Conservation (phyloP, 2,113 vertebrate species). For the Paradoxurus hermaphroditus region DNA sequence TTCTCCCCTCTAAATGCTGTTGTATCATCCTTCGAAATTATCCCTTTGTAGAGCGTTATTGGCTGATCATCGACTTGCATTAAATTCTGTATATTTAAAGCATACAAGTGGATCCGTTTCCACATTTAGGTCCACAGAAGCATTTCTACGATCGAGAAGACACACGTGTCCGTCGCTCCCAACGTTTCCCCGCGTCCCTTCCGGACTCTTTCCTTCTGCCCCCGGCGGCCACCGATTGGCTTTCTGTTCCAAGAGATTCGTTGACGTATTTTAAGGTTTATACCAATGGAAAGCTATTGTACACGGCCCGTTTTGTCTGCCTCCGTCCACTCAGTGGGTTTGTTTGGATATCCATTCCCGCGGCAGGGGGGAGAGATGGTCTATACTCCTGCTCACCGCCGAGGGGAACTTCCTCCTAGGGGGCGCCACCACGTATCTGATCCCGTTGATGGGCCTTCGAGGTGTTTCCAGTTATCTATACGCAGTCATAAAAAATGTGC, state of each 20-base stretch:
- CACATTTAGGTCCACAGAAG: not conserved
- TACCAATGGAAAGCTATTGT: too few species aligned
- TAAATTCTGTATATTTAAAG: not conserved
- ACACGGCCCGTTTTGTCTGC: too few species aligned
- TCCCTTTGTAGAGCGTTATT: not conserved
- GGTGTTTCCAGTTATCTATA: not conserved
- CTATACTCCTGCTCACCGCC: not conserved
- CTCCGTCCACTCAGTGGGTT: not conserved
- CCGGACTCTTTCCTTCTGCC: too few species aligned
- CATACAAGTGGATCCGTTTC: not conserved
- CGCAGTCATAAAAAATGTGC: not conserved
- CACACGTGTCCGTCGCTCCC: rapidly evolving
- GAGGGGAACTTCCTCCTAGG: rapidly evolving
- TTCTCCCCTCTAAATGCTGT: not conserved
- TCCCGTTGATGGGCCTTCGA: rapidly evolving
- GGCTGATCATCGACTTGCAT: not conserved
- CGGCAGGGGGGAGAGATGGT: rapidly evolving
- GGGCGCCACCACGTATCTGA: rapidly evolving
- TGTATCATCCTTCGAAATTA: not conserved
- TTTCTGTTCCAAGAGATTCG: not conserved
- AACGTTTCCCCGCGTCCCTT: not conserved
- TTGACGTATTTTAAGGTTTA: not conserved
- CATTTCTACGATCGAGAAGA: too few species aligned
- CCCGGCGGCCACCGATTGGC: too few species aligned
- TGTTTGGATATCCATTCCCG: not conserved